phyloP scores from a whole-genome alignment of 2,797 vertebrate species.

The Lutjanus campechanus region DNA sequence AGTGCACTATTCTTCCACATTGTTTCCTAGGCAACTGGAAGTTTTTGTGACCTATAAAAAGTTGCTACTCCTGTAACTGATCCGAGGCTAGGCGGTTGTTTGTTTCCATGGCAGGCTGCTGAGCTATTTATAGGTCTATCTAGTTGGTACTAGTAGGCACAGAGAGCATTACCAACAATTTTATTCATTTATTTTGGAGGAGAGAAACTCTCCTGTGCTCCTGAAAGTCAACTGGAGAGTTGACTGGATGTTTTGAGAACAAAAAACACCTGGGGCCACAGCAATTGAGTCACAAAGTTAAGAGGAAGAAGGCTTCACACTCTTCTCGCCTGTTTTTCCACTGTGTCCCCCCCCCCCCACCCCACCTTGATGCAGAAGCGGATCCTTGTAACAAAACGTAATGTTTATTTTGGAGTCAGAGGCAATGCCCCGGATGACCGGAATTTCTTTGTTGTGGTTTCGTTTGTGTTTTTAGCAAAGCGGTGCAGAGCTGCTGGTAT shows the following conservation, averaged over 20 bases:
- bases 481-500: constrained; percentile 71
- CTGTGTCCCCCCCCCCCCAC: constrained; percentile 33
- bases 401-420: constrained; percentile 80
- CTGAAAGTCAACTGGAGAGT: constrained; percentile 16
- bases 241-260: constrained; percentile 54
- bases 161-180: constrained; percentile 47
- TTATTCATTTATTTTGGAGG: constrained; percentile 30
- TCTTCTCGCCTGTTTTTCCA: constrained; percentile 52
- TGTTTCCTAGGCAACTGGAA: constrained; percentile 85
- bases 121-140: constrained; percentile 82
- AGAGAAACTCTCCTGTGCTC: constrained; percentile 10
- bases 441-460: constrained; percentile 80
- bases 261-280: constrained; percentile 61
- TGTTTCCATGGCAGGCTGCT: constrained; percentile 79
- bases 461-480: constrained; percentile 68
- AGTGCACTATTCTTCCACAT: constrained; percentile 73
- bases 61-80: constrained; percentile 82
- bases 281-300: constrained; percentile 71
- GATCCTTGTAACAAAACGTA: constrained; percentile 67
- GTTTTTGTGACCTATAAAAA: constrained; percentile 87
- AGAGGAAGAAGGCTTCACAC: constrained; percentile 66
- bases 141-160: constrained; percentile 62
- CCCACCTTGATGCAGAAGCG: constrained; percentile 39
- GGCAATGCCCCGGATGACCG: constrained; percentile 63
- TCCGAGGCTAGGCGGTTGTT: constrained; percentile 70